Evolutionary conservation across 1,140 invertebrate genomes (phyloP).

Genomic region (Musca vetustissima): DNA sequence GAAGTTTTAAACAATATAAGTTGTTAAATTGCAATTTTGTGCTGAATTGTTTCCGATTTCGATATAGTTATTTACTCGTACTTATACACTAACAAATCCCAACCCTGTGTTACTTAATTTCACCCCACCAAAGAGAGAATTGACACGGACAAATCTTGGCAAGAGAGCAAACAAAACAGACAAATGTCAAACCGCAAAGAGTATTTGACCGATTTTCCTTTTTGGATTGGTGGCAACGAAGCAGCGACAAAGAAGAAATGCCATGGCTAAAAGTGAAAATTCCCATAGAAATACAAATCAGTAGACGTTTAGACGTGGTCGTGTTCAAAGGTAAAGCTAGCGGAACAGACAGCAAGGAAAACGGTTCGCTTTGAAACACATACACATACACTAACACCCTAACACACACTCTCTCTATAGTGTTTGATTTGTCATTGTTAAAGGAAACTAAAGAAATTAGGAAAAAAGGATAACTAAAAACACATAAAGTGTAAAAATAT

Average conservation of each 20-base stretch:
- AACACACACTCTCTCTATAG: slow-evolving; percentile 5
- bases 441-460: background rate
- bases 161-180: background rate
- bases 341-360: slow-evolving; percentile 1
- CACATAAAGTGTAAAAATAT: background rate
- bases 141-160: background rate
- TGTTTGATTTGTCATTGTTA: background rate
- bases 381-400: slow-evolving; percentile 3
- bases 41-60: background rate
- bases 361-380: background rate
- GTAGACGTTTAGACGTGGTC: slow-evolving; percentile 31
- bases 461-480: background rate
- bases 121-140: slow-evolving; percentile 3
- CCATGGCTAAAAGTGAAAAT: slow-evolving; percentile 12
- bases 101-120: background rate
- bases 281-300: slow-evolving; percentile 24
- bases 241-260: background rate
- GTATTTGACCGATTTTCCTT: background rate
- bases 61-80: background rate
- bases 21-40: no score
- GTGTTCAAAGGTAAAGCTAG: slow-evolving; percentile 26
- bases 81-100: no score
- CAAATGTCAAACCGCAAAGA: background rate
- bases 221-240: no score
- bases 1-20: no score